These are phyloP conservation scores for Varanus salvator DNA, from an alignment of 2,113 vertebrate genomes.

Conservation along the genomic window DNA sequence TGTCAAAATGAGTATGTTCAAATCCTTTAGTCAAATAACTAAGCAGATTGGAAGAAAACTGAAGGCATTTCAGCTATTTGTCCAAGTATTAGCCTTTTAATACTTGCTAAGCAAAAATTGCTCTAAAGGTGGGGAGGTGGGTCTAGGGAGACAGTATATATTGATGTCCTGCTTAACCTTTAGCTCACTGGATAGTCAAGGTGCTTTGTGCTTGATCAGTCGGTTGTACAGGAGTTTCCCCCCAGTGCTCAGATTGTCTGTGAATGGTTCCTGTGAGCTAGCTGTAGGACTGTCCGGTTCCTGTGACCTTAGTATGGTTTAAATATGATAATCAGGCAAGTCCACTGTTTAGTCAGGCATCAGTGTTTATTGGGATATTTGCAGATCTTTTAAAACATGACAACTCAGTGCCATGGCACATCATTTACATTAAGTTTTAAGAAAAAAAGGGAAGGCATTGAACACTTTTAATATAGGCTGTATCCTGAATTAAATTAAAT, in stretches of 20 bases:
- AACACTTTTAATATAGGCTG: background rate
- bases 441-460: background rate
- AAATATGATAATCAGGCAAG: background rate
- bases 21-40: background rate
- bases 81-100: background rate
- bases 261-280: background rate
- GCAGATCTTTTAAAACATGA: background rate
- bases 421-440: background rate
- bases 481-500: background rate
- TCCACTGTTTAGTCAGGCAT: too few species aligned
- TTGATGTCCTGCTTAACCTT: background rate
- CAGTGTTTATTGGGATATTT: background rate
- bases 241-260: too few species aligned
- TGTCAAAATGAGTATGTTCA: background rate
- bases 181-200: background rate
- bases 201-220: too few species aligned
- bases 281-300: background rate
- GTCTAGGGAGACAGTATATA: background rate
- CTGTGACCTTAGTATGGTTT: background rate
- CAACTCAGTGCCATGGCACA: background rate
- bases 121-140: background rate
- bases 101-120: background rate
- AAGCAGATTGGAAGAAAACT: background rate
- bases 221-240: too few species aligned
- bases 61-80: background rate